phyloP scores from a whole-genome alignment of 1,140 invertebrate genomes.

The Bilobella aurantiaca region DNA sequence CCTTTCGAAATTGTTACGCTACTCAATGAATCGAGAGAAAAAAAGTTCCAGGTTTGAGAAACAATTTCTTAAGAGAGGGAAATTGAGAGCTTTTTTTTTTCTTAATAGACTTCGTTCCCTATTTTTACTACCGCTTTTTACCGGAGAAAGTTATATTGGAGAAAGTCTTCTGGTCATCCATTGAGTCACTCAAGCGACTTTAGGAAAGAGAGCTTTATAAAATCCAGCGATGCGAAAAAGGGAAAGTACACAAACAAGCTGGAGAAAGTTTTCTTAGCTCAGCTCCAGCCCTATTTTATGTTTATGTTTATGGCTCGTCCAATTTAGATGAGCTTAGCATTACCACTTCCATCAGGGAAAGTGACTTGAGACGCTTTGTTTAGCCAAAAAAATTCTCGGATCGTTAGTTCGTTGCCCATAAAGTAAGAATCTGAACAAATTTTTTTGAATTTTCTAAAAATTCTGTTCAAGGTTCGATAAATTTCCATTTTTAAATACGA shows the following conservation, averaged over 20 bases:
- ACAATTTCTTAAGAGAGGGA: neutral
- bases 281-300: neutral
- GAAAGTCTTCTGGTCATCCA: neutral
- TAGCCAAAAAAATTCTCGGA: too few species aligned
- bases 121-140: neutral
- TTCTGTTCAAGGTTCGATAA: too few species aligned
- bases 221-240: neutral
- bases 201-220: neutral
- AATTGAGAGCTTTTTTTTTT: neutral
- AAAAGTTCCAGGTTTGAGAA: neutral
- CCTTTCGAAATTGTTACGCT: too few species aligned
- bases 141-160: neutral
- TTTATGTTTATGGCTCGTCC: neutral
- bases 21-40: neutral
- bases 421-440: too few species aligned
- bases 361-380: too few species aligned
- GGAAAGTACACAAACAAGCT: neutral
- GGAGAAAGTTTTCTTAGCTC: conserved; percentile 1
- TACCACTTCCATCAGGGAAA: neutral
- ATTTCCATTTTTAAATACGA: too few species aligned
- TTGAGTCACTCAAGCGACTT: neutral
- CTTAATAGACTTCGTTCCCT: too few species aligned
- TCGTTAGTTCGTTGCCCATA: too few species aligned
- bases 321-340: neutral
- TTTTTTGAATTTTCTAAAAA: too few species aligned